Conservation (phyloP, 2,888 invertebrate species). For the Drosophila macrospina region DNA sequence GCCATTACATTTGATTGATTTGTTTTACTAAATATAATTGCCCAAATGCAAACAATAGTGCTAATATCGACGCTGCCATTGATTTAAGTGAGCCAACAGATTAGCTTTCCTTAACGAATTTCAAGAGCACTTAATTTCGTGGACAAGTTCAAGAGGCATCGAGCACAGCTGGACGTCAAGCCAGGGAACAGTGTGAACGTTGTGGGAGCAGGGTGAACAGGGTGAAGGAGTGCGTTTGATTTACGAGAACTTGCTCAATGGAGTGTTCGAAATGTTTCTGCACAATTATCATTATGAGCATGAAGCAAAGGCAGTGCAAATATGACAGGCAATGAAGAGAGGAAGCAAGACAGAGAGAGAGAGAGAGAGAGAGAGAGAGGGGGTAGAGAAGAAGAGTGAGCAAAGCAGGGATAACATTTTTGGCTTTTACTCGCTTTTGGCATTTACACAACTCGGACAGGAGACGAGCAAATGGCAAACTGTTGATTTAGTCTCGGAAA, state of each 20-base stretch:
- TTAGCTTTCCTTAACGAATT: conserved; percentile 70
- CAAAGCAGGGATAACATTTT: conserved; percentile 8
- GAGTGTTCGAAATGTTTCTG: conserved; percentile 49
- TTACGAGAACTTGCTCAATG: conserved; percentile 59
- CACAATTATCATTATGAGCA: conserved; percentile 60
- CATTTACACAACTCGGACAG: conserved; percentile 42
- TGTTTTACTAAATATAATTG: conserved; percentile 67
- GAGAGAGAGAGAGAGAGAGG: too few species aligned
- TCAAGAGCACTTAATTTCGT: conserved; percentile 66
- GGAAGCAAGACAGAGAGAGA: not conserved
- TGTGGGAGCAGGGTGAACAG: not conserved
- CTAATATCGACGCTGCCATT: conserved; percentile 24
- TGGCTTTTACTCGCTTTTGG: conserved; percentile 37
- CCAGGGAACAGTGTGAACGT: conserved; percentile 14
- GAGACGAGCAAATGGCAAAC: conserved; percentile 63
- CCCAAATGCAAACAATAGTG: conserved; percentile 46
- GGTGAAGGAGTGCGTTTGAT: conserved; percentile 50
- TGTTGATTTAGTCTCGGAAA: conserved; percentile 69
- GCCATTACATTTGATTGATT: conserved; percentile 64
- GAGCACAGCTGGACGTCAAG: conserved; percentile 34
- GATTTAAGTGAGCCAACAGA: conserved; percentile 56
- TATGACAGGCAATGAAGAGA: conserved; percentile 17
- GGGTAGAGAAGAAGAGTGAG: too few species aligned
- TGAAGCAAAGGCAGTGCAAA: conserved; percentile 30
- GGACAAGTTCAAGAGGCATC: not conserved